phyloP scores from a whole-genome alignment of 2,888 invertebrate genomes.

The Sarcophaga subvicina region DNA sequence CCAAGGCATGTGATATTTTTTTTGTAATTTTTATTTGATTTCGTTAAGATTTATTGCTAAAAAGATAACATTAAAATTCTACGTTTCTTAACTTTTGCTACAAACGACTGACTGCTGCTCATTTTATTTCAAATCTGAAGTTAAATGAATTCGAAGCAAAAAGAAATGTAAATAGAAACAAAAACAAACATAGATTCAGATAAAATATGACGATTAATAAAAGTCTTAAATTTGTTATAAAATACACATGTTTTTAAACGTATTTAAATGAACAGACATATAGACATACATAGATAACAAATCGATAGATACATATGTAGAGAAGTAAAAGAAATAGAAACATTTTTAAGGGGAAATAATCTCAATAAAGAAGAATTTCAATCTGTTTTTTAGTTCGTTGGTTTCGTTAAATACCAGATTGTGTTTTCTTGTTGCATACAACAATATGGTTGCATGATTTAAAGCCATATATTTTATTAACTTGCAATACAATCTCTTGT shows the following conservation, averaged over 20 bases:
- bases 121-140: neutral
- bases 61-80: too few species aligned
- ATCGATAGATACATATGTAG: neutral
- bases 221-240: constrained; percentile 29
- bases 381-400: neutral
- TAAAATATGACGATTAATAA: constrained; percentile 42
- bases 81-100: too few species aligned
- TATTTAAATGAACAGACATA: constrained; percentile 5
- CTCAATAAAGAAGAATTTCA: too few species aligned
- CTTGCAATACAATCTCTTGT: neutral
- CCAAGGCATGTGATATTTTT: too few species aligned
- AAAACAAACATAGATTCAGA: too few species aligned
- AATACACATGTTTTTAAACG: constrained; percentile 14
- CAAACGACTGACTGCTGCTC: too few species aligned
- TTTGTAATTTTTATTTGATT: too few species aligned
- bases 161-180: neutral
- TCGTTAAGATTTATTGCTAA: too few species aligned
- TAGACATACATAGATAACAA: neutral
- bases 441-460: constrained; percentile 26
- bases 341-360: too few species aligned
- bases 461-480: constrained; percentile 39
- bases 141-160: neutral
- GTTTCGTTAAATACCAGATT: neutral
- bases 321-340: too few species aligned
- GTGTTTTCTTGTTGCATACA: constrained; percentile 9